Percentiles rank a stretch among this genome's conserved stretches.
phyloP scores from a whole-genome alignment of 2,797 vertebrate genomes.

The Acomys russatus region DNA sequence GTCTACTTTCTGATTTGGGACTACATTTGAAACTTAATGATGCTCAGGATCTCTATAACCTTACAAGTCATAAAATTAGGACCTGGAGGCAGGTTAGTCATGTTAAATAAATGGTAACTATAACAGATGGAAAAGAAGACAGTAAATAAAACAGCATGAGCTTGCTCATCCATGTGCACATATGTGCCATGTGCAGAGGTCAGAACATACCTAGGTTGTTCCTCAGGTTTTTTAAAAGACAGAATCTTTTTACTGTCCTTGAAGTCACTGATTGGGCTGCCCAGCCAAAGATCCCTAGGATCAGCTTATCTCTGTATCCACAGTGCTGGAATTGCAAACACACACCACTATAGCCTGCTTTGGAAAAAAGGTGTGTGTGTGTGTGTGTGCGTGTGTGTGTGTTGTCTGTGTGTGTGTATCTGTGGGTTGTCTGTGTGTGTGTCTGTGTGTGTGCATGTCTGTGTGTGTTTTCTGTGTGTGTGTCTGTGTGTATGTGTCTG shows the following conservation, averaged over 20 bases:
- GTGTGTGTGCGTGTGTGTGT: not conserved
- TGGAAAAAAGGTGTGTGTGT: not conserved
- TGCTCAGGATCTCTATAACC: not conserved
- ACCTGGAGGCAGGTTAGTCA: not conserved
- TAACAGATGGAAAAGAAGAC: not conserved
- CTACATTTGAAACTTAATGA: not conserved
- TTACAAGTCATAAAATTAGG: not conserved
- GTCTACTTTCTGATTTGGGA: conserved; percentile 28
- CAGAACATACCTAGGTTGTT: not conserved
- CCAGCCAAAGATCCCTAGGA: not conserved
- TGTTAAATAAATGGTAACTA: not conserved
- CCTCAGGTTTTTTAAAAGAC: not conserved
- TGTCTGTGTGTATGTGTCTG: no score
- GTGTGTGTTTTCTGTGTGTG: no score
- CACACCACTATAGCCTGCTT: not conserved
- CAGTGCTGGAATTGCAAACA: not conserved
- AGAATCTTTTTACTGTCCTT: not conserved
- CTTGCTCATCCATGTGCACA: not conserved
- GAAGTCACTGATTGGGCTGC: not conserved
- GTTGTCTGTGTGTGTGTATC: no score
- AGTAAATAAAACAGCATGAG: not conserved
- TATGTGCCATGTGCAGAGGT: not conserved
- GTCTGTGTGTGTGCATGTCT: no score
- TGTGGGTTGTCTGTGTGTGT: no score
- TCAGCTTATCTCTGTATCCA: not conserved